Percentiles rank a stretch among this genome's conserved stretches.
phyloP scores from a whole-genome alignment of 2,797 vertebrate species.

The Sitta carolinensis region DNA sequence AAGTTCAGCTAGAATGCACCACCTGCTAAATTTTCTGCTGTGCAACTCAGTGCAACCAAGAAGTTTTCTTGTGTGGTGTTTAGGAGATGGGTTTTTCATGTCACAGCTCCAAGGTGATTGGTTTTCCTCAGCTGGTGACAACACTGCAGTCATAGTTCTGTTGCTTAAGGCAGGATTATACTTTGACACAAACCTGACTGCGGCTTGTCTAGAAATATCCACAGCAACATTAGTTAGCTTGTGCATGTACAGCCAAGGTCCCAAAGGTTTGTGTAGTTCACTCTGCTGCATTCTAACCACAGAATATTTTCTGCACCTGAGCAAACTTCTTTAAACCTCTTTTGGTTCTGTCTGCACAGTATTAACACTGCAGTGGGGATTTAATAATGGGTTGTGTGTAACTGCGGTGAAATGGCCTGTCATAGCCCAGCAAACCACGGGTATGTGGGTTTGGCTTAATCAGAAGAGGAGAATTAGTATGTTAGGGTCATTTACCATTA shows the following conservation, averaged over 20 bases:
- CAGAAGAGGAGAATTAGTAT: not conserved
- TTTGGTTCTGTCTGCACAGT: not conserved
- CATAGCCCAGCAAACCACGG: not conserved
- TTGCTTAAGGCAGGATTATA: not conserved
- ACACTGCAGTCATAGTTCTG: not conserved
- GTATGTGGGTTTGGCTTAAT: not conserved
- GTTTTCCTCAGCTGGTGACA: not conserved
- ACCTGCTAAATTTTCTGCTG: not conserved
- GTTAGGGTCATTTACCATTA: not conserved
- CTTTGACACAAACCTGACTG: not conserved
- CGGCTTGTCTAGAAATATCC: not conserved
- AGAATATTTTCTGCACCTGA: not conserved
- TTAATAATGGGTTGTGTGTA: not conserved
- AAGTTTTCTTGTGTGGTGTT: not conserved
- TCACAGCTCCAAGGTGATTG: not conserved
- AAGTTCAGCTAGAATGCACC: not conserved
- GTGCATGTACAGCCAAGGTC: not conserved
- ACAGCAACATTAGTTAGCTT: not conserved
- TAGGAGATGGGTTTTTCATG: not conserved
- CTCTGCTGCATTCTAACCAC: not conserved
- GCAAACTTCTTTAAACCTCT: not conserved
- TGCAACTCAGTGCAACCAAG: not conserved
- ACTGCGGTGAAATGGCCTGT: not conserved
- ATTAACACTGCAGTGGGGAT: not conserved
- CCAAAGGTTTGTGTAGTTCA: not conserved